These are phyloP conservation scores for Synanthedon vespiformis DNA, from an alignment of 2,888 invertebrate genomes.

Conservation along the genomic window DNA sequence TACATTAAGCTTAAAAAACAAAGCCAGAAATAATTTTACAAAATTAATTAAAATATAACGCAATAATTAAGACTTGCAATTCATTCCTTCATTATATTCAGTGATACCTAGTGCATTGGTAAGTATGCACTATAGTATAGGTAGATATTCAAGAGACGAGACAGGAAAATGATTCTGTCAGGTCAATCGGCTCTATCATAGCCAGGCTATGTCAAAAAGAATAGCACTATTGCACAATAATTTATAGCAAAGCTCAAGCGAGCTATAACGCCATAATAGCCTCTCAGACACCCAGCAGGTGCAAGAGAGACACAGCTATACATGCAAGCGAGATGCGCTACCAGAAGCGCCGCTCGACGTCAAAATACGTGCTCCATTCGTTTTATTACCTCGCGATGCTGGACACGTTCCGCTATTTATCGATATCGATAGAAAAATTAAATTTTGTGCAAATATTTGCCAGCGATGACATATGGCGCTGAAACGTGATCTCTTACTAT, in stretches of 20 bases:
- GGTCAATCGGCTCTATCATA: constrained; percentile 32
- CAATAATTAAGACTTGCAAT: too few relatives aligned
- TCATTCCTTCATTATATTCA: too few relatives aligned
- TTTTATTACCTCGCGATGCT: constrained; percentile 60
- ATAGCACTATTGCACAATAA: constrained; percentile 63
- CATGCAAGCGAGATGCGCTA: constrained; percentile 36
- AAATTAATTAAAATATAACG: too few relatives aligned
- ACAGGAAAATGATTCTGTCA: constrained; percentile 39
- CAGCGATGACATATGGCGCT: too few relatives aligned
- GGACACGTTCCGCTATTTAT: constrained; percentile 8
- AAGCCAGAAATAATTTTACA: too few relatives aligned
- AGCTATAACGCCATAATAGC: constrained; percentile 63
- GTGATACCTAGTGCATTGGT: too few relatives aligned
- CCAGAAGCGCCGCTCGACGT: constrained; percentile 71
- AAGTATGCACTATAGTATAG: too few relatives aligned
- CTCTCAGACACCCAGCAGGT: constrained; percentile 54
- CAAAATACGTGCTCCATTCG: constrained; percentile 71
- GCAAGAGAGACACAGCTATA: constrained; percentile 32
- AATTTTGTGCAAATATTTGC: neutral
- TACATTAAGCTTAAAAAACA: too few relatives aligned
- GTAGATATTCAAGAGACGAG: too few relatives aligned
- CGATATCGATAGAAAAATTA: constrained; percentile 20
- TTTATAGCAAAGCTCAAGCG: constrained; percentile 54
- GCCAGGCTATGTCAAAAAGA: constrained; percentile 44
- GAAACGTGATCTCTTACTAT: too few relatives aligned